Percentiles rank a stretch among this genome's conserved stretches.
phyloP scores from a whole-genome alignment of 2,888 invertebrate species.

The Noctua janthina region DNA sequence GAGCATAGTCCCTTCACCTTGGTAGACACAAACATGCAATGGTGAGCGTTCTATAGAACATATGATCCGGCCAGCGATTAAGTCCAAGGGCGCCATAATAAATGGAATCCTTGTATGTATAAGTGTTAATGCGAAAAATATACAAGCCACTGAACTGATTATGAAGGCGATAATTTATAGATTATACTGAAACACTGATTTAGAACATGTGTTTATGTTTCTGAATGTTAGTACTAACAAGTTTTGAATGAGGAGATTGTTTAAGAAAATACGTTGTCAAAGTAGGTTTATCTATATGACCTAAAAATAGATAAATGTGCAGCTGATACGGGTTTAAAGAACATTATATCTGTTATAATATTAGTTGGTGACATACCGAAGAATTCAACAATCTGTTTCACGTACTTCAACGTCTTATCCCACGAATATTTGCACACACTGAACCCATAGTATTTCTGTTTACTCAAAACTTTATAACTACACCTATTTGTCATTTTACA shows the following conservation, averaged over 20 bases:
- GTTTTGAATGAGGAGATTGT: conserved; percentile 4
- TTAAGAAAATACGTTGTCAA: conserved; percentile 11
- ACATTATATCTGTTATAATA: conserved; percentile 3
- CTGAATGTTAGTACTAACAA: conserved; percentile 15
- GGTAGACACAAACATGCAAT: conserved; percentile 52
- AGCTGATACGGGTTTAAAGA: not conserved
- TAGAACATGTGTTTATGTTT: conserved; percentile 36
- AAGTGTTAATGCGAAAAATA: conserved; percentile 47
- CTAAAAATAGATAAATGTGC: conserved; percentile 5
- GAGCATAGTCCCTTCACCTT: conserved; percentile 66
- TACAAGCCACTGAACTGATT: conserved; percentile 47
- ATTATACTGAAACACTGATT: conserved; percentile 36
- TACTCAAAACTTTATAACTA: conserved; percentile 70
- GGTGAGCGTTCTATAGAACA: conserved; percentile 21
- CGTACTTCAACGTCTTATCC: conserved; percentile 70
- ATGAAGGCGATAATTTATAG: conserved; percentile 47
- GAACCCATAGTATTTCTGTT: conserved; percentile 63
- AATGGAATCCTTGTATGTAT: conserved; percentile 37
- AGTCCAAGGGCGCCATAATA: conserved; percentile 67
- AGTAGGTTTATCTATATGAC: not conserved
- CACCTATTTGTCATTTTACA: conserved; percentile 72
- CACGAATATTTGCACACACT: conserved; percentile 67
- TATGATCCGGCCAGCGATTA: conserved; percentile 62
- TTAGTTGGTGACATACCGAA: conserved; percentile 78
- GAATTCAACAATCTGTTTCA: conserved; percentile 74